These are phyloP conservation scores for Hippoglossus hippoglossus DNA, from an alignment of 2,797 vertebrate genomes.

Conservation along the genomic window DNA sequence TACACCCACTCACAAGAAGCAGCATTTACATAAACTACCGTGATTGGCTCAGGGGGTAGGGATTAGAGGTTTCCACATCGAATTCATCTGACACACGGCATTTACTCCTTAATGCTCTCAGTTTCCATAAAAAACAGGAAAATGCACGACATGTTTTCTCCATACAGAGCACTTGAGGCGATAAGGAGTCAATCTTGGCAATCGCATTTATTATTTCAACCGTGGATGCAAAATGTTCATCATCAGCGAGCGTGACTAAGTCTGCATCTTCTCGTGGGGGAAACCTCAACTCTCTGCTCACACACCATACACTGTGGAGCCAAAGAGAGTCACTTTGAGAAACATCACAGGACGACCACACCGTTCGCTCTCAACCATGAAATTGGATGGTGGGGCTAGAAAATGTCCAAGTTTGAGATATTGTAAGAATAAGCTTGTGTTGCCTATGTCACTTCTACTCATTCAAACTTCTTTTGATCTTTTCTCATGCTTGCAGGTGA, in stretches of 20 bases:
- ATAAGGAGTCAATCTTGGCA: conserved; percentile 8
- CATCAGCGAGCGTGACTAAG: conserved; percentile 35
- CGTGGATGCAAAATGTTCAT: conserved; percentile 1
- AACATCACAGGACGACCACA: conserved; percentile 7
- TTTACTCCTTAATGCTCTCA: conserved; percentile 11
- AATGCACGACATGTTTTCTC: background rate
- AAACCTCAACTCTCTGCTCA: background rate
- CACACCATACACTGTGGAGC: conserved; percentile 12
- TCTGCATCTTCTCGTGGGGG: background rate
- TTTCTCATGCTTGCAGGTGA: conserved; percentile 45
- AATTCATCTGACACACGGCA: conserved; percentile 4
- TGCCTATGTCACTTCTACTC: background rate
- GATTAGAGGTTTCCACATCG: conserved; percentile 9
- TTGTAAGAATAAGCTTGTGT: background rate
- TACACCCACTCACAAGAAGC: conserved; percentile 20
- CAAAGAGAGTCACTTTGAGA: conserved; percentile 5
- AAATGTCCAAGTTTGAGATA: conserved; percentile 19
- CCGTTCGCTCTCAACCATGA: conserved; percentile 25
- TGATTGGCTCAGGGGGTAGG: background rate
- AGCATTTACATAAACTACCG: conserved; percentile 25
- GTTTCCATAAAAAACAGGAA: conserved; percentile 12
- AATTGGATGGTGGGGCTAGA: conserved; percentile 29
- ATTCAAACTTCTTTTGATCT: background rate
- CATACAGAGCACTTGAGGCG: conserved; percentile 9
- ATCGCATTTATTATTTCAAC: conserved; percentile 19